phyloP scores from a whole-genome alignment of 2,797 vertebrate species.

The Crenichthys baileyi region DNA sequence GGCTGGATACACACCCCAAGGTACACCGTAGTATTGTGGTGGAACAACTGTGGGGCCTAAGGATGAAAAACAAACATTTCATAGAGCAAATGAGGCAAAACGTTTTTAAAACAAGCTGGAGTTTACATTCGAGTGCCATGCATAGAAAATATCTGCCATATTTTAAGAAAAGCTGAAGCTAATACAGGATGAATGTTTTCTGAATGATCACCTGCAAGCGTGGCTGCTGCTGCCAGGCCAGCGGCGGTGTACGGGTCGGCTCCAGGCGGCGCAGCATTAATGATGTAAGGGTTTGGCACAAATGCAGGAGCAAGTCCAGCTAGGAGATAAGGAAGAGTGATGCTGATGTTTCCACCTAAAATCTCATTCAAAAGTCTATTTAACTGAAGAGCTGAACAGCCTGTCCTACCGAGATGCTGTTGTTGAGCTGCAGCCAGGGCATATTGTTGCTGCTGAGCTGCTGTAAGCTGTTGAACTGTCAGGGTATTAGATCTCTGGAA shows the following conservation, averaged over 20 bases:
- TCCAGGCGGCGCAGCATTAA: constrained; percentile 94
- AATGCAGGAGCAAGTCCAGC: constrained; percentile 98
- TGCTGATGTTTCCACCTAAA: constrained; percentile 34
- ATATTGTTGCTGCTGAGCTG: constrained; percentile 96
- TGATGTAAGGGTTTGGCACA: constrained; percentile 99
- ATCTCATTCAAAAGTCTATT: constrained; percentile 9
- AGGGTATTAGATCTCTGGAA: constrained; percentile 94
- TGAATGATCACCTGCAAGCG: constrained; percentile 87
- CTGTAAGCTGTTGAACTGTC: constrained; percentile 94
- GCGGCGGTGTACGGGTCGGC: constrained; percentile 96
- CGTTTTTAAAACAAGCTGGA: neutral
- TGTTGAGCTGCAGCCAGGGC: constrained; percentile 94
- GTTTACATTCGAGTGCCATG: neutral
- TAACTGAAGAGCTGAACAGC: constrained; percentile 2
- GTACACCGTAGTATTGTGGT: constrained; percentile 97
- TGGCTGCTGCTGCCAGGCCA: constrained; percentile 93
- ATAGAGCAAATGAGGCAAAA: neutral
- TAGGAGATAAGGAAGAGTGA: constrained; percentile 45
- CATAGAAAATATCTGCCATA: neutral
- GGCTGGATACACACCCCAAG: constrained; percentile 98
- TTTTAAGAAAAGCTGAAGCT: neutral
- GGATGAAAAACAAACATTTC: neutral
- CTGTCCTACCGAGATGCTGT: constrained; percentile 91
- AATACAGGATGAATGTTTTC: neutral
- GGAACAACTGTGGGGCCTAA: constrained; percentile 95